A percentile compares a stretch with the other conserved stretches of the same genome.
phyloP scores from a whole-genome alignment of 2,113 vertebrate species.

The Zeus faber region DNA sequence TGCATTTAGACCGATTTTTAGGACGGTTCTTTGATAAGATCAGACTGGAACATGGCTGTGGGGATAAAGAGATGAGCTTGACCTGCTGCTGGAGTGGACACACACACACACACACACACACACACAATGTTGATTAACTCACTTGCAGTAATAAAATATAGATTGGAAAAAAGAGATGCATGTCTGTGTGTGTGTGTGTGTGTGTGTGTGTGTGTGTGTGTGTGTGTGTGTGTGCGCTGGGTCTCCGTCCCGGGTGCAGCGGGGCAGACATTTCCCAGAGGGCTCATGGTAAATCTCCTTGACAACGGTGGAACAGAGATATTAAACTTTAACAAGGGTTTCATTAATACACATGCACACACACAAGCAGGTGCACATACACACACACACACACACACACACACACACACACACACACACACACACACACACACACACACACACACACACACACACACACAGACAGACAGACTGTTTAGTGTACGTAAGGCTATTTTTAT shows the following conservation, averaged over 20 bases:
- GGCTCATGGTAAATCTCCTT: conserved; percentile 55
- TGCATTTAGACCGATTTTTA: too few relatives aligned
- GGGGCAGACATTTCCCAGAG: conserved; percentile 35
- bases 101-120: conserved; percentile 7
- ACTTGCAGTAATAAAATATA: too few relatives aligned
- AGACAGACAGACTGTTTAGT: too few relatives aligned
- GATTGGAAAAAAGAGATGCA: too few relatives aligned
- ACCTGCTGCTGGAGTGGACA: too few relatives aligned
- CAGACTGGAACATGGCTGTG: too few relatives aligned
- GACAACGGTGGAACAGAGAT: conserved; percentile 61
- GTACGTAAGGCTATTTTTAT: too few relatives aligned
- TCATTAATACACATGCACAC: conserved; percentile 49
- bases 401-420: too few relatives aligned
- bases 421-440: conserved; percentile 12
- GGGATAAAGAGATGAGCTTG: too few relatives aligned
- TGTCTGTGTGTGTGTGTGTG: not conserved
- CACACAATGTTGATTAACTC: too few relatives aligned
- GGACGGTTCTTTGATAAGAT: too few relatives aligned
- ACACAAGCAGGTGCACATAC: not conserved
- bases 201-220: conserved; percentile 1
- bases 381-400: conserved; percentile 4
- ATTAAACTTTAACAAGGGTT: conserved; percentile 69
- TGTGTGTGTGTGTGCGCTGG: conserved; percentile 5
- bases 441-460: not conserved
- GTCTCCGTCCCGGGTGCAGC: conserved; percentile 11